These are phyloP conservation scores for Athene cunicularia DNA, from an alignment of 2,113 vertebrate species.

Conservation along the genomic window DNA sequence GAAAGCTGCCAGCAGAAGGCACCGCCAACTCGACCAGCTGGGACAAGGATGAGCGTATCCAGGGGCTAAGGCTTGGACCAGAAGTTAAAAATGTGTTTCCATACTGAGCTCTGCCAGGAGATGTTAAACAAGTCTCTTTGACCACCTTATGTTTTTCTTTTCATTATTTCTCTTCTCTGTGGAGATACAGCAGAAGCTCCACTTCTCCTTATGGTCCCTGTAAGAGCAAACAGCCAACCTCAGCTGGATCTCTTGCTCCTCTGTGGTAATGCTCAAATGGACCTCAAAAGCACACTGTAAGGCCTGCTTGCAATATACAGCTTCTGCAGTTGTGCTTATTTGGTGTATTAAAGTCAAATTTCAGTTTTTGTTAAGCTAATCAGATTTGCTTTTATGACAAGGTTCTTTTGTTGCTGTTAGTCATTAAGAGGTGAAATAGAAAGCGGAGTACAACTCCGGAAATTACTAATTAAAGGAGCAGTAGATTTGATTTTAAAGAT, in stretches of 20 bases:
- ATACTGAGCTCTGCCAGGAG: not conserved
- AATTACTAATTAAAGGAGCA: not conserved
- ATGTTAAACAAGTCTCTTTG: not conserved
- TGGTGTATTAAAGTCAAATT: not conserved
- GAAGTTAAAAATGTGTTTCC: not conserved
- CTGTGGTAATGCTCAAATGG: not conserved
- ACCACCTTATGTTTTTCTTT: not conserved
- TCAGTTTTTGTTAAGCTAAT: not conserved
- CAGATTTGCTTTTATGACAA: not conserved
- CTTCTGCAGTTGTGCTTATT: not conserved
- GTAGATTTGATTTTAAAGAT: not conserved
- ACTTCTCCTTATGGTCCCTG: rapidly evolving
- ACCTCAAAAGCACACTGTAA: not conserved
- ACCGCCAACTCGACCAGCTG: not conserved
- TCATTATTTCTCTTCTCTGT: not conserved
- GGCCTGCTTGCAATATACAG: not conserved
- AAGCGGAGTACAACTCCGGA: not conserved
- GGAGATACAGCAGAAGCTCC: not conserved
- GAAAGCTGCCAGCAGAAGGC: not conserved
- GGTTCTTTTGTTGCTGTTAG: not conserved
- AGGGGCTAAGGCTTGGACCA: not conserved
- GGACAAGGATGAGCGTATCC: not conserved
- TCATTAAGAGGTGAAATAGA: not conserved
- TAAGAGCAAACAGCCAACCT: not conserved
- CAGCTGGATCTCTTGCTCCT: not conserved